Conservation (phyloP, 2,888 invertebrate genomes). For the Eulithis testata region DNA sequence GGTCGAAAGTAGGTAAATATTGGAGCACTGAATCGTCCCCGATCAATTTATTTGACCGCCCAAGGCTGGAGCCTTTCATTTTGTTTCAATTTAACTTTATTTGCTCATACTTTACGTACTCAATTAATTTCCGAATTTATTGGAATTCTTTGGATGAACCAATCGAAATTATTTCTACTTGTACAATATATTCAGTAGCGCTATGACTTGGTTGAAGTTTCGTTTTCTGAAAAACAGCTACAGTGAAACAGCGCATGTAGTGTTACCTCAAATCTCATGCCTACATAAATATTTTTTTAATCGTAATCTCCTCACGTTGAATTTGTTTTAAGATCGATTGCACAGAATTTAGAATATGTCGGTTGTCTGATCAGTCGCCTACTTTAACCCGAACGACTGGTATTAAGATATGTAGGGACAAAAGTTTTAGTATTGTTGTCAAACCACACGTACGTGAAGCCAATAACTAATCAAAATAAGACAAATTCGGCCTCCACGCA, state of each 20-base stretch:
- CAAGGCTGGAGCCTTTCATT: background rate
- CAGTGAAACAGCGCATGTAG: too few species aligned
- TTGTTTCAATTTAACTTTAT: background rate
- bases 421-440: conserved; percentile 4
- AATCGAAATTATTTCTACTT: background rate
- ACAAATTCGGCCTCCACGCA: conserved; percentile 35
- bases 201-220: too few species aligned
- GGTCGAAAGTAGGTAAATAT: background rate
- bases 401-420: too few species aligned
- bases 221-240: too few species aligned
- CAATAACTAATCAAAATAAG: conserved; percentile 35
- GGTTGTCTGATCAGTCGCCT: too few species aligned
- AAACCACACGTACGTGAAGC: conserved; percentile 17
- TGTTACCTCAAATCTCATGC: too few species aligned
- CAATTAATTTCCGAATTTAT: background rate
- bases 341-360: too few species aligned
- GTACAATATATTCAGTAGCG: background rate
- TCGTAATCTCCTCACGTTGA: too few species aligned
- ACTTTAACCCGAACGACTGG: background rate
- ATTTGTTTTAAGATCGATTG: too few species aligned
- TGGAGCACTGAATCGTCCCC: background rate
- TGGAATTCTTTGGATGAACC: background rate
- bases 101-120: background rate
- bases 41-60: conserved; percentile 1
- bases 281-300: too few species aligned